Base-by-base conservation (phyloP, 2,888 invertebrate genomes). In the Sarcophaga rosellei region DNA sequence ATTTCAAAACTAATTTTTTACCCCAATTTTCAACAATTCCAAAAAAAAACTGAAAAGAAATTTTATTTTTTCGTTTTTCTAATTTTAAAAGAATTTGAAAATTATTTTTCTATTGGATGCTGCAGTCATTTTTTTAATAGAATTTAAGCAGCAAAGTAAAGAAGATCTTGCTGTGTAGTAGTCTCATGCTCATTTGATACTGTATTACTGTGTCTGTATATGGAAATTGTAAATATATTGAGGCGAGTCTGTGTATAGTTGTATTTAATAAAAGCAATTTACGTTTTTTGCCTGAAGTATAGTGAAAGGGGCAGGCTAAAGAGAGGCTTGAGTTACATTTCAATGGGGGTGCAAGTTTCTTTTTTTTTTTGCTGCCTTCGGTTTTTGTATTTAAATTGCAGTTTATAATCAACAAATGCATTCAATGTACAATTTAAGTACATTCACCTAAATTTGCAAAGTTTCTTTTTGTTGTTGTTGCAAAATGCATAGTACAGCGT, bases 341-440 rank as follows among this genome's bases (percentile, higher is more conserved):
- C 23, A 65, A 66, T 11, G 72, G 69, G 63, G 81, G 12, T 61
- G 62, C 21, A 76, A 6, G 5, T 35, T 63, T 23, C 15, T 17
- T 35, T 35, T 6, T 63, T 21, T 68, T 72, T 63, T 68, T 21
- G 20, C 35, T 69, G 23, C 35, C 6, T 35, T 35, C 35, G 35
- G 8, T 35, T 35, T 12, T 53, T 53, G 45, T 65, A 59, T 66
- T 81, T 78, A 86, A 80, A 83, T 77, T 80, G 76, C 63, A 77
- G 76, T 74, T 86, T 74, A 61, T 81, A 78, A 81, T 81, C 83
- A 53, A 2, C 35, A 83, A 86, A 81, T 83, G 74, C 83, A 80
- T 77, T 84, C 81, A 86, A 82, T 86, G 84, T 78, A 86, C 61
- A 77, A 72, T 84, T 86, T 75, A 85, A 86, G 86, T 86, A 84